Conservation (phyloP, 2,797 vertebrate genomes). For the Microcaecilia unicolor region DNA sequence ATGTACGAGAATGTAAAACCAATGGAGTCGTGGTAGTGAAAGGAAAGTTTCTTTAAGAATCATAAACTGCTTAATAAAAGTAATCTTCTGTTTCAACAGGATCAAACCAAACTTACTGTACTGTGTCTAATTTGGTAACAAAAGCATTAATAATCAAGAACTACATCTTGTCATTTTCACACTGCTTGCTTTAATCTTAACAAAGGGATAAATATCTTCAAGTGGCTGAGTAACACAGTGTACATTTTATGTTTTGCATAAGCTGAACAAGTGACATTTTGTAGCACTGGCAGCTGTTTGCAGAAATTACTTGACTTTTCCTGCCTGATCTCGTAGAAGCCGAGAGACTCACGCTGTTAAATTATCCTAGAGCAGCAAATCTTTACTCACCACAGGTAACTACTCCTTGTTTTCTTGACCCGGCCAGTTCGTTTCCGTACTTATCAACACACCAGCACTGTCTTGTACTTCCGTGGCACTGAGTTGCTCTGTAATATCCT, state of each 20-base stretch:
- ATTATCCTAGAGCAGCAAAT: background rate
- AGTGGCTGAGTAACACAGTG: too few species aligned
- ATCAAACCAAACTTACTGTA: too few species aligned
- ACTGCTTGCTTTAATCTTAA: too few species aligned
- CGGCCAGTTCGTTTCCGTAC: conserved; percentile 89
- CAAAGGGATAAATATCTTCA: too few species aligned
- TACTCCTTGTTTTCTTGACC: conserved; percentile 84
- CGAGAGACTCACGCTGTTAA: background rate
- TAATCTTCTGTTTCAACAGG: too few species aligned
- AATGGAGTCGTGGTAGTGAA: too few species aligned
- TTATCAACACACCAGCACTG: conserved; percentile 98
- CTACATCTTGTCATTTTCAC: background rate
- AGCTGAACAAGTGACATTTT: background rate
- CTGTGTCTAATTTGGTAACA: too few species aligned
- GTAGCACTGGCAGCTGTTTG: too few species aligned
- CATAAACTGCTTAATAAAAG: too few species aligned
- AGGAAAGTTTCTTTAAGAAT: too few species aligned
- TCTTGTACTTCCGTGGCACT: conserved; percentile 85
- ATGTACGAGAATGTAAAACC: too few species aligned
- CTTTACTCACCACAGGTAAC: conserved; percentile 80
- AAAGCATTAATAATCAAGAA: background rate
- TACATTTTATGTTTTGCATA: background rate
- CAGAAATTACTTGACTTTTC: conserved; percentile 2
- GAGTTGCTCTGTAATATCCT: conserved; percentile 88
- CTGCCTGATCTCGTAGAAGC: fast-evolving